Evolutionary conservation across 2,888 invertebrate species (phyloP).

Genomic region (Noctuana brunneofusca): DNA sequence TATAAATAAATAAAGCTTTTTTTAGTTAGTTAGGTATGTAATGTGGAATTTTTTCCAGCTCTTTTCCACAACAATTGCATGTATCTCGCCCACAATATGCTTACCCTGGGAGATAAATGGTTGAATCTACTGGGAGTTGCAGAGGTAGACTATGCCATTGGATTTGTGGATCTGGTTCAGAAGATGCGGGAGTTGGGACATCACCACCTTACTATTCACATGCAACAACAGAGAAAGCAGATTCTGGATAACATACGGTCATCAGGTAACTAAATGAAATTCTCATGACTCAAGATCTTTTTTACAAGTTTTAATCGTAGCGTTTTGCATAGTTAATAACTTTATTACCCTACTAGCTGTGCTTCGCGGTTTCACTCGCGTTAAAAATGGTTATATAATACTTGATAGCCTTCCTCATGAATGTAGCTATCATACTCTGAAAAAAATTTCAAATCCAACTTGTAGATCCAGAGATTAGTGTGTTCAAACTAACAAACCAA

Average conservation of each 20-base stretch:
- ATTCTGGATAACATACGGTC: slow-evolving; percentile 89
- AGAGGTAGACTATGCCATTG: slow-evolving; percentile 81
- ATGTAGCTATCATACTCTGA: too few species aligned
- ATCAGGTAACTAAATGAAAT: slow-evolving; percentile 81
- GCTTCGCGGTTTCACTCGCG: too few species aligned
- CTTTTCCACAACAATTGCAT: slow-evolving; percentile 96
- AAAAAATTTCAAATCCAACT: too few species aligned
- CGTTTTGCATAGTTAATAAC: background rate
- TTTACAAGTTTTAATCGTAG: background rate
- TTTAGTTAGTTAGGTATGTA: background rate
- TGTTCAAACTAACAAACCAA: too few species aligned
- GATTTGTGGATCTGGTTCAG: slow-evolving; percentile 87
- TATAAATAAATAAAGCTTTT: background rate
- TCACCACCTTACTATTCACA: slow-evolving; percentile 87
- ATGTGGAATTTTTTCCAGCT: slow-evolving; percentile 75
- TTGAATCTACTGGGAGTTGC: slow-evolving; percentile 82
- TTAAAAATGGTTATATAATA: too few species aligned
- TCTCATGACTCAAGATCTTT: too few species aligned
- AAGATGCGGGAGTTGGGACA: slow-evolving; percentile 86
- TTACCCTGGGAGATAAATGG: slow-evolving; percentile 87
- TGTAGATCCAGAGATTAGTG: too few species aligned
- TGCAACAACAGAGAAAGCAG: slow-evolving; percentile 89
- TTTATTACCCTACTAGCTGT: too few species aligned
- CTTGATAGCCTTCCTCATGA: too few species aligned
- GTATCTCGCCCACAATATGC: slow-evolving; percentile 90